Base-by-base conservation (phyloP, 2,113 vertebrate genomes). In the Tringa solitaria region DNA sequence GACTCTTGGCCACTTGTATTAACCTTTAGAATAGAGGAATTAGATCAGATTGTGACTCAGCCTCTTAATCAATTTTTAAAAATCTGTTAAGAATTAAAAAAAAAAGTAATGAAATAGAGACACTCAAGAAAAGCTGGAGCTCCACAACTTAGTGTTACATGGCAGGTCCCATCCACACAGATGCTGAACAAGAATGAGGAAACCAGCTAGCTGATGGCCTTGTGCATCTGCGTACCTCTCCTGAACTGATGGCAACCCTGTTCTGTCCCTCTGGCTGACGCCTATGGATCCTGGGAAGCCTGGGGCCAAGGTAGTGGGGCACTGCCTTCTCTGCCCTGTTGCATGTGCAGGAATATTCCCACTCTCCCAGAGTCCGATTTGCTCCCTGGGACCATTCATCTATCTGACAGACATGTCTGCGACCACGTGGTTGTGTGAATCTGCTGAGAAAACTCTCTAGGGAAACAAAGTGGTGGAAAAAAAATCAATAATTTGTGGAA, bases 171-270 rank as follows among this genome's bases (percentile, higher is more conserved):
- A 28, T 64, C 30, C 43, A 27, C 8, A 7, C 22, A 59, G 50
- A 11, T 43, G 16, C 10, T 92, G 46, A 75, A 81, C 15, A 35
- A 61, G 45, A 76, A 50, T 60, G 28, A 81, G 51, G 50, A 73
- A 65, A 30, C 3, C 26, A 59, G 18, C 9, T 30, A 7, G 16
- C 2, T 72, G 32, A 50, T 51, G 51, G 17, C 43, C 17, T 48
- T n/a, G 23, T 60, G 12, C 16, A 12, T 63, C 54, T 75, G 7
- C 0, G 0, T 35, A 20, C 22, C 24, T 79, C 39, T 75, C 17
- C 30, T n/a, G 57, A 15, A 14, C 21, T 35, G 8, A 15, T 6
- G 14, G n/a, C 33, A n/a, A 14, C 22, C 54, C 37, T 27, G 13
- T 45, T 27, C 20, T 12, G 3, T 51, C 37, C 26, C 30, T 67